Conservation (phyloP, 2,888 invertebrate genomes). For the Tenodera sinensis region DNA sequence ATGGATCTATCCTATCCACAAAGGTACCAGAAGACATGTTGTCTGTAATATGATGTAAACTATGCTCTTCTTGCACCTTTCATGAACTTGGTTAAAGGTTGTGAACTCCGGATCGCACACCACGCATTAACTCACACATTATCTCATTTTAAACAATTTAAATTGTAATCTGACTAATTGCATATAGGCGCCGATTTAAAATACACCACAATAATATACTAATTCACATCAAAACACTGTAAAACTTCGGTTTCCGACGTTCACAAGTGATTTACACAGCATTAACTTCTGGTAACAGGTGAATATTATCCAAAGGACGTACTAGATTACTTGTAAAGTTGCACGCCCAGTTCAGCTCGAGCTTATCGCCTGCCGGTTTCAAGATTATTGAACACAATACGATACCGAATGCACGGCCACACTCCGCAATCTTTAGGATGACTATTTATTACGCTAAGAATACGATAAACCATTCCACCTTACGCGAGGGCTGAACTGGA, state of each 20-base stretch:
- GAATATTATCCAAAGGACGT: neutral
- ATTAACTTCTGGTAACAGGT: neutral
- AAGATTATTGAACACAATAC: conserved; percentile 24
- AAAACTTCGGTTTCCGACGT: neutral
- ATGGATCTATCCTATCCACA: conserved; percentile 99
- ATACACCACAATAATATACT: neutral
- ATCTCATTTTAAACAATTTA: neutral
- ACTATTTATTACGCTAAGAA: conserved; percentile 4
- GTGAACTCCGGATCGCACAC: conserved; percentile 23
- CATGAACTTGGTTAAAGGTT: conserved; percentile 29
- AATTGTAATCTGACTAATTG: neutral
- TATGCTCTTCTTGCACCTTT: conserved; percentile 26
- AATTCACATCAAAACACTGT: conserved; percentile 6
- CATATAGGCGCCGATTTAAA: neutral
- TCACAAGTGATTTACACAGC: neutral
- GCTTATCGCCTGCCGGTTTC: conserved; percentile 30
- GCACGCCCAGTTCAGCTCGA: conserved; percentile 27
- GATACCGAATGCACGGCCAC: conserved; percentile 8
- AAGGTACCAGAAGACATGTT: conserved; percentile 72
- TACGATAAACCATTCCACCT: conserved; percentile 10
- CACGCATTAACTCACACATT: conserved; percentile 7
- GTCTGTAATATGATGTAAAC: conserved; percentile 24
- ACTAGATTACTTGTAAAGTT: neutral
- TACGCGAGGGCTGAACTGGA: neutral
- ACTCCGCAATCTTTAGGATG: neutral